Percentiles rank a stretch among this genome's conserved stretches.
Conservation (phyloP, 2,797 vertebrate species). For the Pseudochirops cupreus region DNA sequence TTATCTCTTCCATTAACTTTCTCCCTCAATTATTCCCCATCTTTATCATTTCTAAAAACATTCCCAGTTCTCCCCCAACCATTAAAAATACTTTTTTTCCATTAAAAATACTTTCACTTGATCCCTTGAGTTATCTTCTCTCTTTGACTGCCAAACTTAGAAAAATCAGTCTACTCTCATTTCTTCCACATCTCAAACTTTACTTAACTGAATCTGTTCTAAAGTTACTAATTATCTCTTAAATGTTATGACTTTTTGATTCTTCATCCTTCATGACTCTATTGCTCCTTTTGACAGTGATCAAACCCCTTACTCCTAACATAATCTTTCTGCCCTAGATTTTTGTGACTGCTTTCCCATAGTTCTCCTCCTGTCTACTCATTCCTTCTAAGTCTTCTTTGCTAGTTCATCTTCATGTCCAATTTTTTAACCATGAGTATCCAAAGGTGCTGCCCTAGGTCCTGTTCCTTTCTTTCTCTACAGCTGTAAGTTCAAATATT, state of each 20-base stretch:
- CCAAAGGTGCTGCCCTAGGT: background rate
- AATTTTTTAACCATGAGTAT: background rate
- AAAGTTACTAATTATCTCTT: background rate
- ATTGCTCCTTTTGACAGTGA: background rate
- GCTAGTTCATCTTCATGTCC: background rate
- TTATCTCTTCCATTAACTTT: background rate
- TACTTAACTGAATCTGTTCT: background rate
- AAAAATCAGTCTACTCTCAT: background rate
- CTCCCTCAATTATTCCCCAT: background rate
- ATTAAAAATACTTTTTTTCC: background rate
- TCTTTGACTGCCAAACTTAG: background rate
- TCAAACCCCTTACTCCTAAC: background rate
- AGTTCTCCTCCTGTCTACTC: background rate
- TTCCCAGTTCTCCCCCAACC: background rate
- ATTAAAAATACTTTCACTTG: background rate
- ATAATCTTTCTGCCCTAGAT: background rate
- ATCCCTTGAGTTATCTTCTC: background rate
- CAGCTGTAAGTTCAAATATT: background rate
- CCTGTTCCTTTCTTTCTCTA: background rate
- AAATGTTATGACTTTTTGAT: background rate
- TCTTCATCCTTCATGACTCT: background rate
- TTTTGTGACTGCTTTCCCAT: background rate
- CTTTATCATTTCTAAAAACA: background rate
- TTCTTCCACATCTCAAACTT: background rate
- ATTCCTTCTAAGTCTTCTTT: background rate